phyloP scores from a whole-genome alignment of 2,797 vertebrate genomes.

The Ara ararauna region DNA sequence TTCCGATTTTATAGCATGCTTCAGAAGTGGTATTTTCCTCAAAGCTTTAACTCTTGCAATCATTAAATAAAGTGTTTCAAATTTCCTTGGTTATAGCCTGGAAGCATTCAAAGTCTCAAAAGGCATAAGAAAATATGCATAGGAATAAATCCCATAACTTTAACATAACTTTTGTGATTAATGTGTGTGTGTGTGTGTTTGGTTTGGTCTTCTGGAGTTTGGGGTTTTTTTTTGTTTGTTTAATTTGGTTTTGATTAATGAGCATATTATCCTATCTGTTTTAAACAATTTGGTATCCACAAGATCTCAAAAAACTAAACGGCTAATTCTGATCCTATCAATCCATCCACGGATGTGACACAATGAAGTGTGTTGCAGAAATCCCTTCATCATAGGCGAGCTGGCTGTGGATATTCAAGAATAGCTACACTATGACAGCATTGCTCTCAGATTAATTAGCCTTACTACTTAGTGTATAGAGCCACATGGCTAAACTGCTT shows the following conservation, averaged over 20 bases:
- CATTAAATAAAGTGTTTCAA: background rate
- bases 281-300: background rate
- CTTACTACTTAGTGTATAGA: background rate
- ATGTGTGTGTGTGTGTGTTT: background rate
- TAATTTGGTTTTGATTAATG: background rate
- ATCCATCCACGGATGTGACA: background rate
- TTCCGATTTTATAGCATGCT: background rate
- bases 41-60: background rate
- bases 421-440: background rate
- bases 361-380: background rate
- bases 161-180: background rate
- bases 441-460: constrained; percentile 52
- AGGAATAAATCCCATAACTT: background rate
- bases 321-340: background rate
- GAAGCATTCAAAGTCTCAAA: background rate
- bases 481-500: constrained; percentile 2
- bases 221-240: background rate
- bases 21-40: background rate
- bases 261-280: fast-evolving
- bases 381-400: background rate
- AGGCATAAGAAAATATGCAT: background rate
- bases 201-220: too few relatives aligned
- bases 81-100: background rate
- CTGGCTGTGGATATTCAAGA: background rate
- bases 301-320: background rate